Evolutionary conservation across 2,888 invertebrate species (phyloP).

Genomic region (Synergus gifuensis): DNA sequence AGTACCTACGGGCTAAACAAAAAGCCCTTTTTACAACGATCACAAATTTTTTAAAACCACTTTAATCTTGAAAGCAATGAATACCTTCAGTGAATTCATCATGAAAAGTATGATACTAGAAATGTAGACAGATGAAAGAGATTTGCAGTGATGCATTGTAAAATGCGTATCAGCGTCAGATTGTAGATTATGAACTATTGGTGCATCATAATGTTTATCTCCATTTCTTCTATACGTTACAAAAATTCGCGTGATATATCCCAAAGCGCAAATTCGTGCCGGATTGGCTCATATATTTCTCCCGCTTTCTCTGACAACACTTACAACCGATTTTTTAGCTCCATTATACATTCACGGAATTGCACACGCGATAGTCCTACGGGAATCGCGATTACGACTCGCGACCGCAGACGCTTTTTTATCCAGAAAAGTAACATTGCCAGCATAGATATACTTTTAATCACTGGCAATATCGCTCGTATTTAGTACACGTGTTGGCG

Average conservation of each 20-base stretch:
- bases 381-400: conserved; percentile 38
- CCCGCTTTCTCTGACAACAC: conserved; percentile 22
- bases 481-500: not conserved
- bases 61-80: not conserved
- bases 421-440: conserved; percentile 37
- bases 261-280: conserved; percentile 36
- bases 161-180: conserved; percentile 1
- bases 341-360: conserved; percentile 35
- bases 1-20: not conserved
- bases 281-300: conserved; percentile 35
- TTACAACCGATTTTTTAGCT: conserved; percentile 34
- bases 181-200: conserved; percentile 25
- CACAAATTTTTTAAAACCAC: not conserved
- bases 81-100: not conserved
- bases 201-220: conserved; percentile 36
- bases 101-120: not conserved
- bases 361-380: conserved; percentile 31
- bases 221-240: not conserved
- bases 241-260: conserved; percentile 34
- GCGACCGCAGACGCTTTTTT: conserved; percentile 37
- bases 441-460: conserved; percentile 39
- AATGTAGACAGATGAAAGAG: not conserved
- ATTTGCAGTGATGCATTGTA: not conserved
- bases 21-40: not conserved
- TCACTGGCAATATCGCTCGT: conserved; percentile 14